Evolutionary conservation across 2,113 vertebrate genomes (phyloP), one percentile per base, ranked within the genome.

Genomic region (Jacana jacana): DNA sequence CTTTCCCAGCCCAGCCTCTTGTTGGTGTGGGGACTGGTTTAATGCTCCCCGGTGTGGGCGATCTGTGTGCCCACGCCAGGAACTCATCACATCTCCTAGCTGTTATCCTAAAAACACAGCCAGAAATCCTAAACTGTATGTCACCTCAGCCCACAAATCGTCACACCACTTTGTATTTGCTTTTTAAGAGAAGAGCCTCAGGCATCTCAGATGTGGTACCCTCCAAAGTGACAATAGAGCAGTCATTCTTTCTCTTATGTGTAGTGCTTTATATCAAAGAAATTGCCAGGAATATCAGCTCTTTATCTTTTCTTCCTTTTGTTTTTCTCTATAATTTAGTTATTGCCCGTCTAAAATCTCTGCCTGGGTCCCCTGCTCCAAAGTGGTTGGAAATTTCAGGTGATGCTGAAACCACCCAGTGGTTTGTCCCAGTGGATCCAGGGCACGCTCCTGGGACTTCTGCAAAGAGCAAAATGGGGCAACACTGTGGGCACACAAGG

Each of bases 1-100:
- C n/a, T 39, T 86, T 75, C 84, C 65, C 70, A 37, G 81, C 60
- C 63, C 86, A 60, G 52, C 42, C 17, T 39, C 42, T 71, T 0
- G 2, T 3, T 63, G 55, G 31, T 1, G 1, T 2, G 33, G 68
- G 72, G 54, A 14, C 37, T 33, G 31, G 20, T 78, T 22, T 31
- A 11, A 40, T 57, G 77, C 40, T 63, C 46, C 75, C 40, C 63
- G 22, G 39, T 0, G 3, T 7, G 39, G 76, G 54, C 25, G 57
- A 86, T 18, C 76, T 57, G 58, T 24, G 6, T 39, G 65, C 13
- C 51, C 60, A 24, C 70, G 25, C 25, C 23, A 30, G 46, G 31
- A 77, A 13, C 7, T 2, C 0, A 1, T 7, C 48, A 17, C 0
- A 0, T 51, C 63, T 79, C 88, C 75, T 76, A 12, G 58, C 0